Evolutionary conservation across 30 jellyfish, hydroid and myxozoan species (phyloP), one percentile per base, ranked within the genome.

Genomic region (Kudoa iwatai): DNA sequence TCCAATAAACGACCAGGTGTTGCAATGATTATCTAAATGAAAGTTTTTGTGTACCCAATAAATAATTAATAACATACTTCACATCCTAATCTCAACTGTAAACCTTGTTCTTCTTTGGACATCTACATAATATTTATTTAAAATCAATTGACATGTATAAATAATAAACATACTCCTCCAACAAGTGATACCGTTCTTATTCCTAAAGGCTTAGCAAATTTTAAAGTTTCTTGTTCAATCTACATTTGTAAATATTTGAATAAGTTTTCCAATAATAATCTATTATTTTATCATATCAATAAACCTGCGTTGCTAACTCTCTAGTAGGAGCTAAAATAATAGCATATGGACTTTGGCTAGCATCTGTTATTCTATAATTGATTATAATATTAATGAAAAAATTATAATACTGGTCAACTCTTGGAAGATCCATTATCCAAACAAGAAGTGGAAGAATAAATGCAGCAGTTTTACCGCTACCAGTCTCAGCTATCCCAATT

Each of bases 401-500:
- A 88, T 87, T 77, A 17, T 77, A 88, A 4, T 47, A 43, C 10
- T 64, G 59, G n/a, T 85, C 88, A 3, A 77, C 55, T n/a, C 96
- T 53, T 10, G 88, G 88, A 3, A 77, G 59, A 16, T 88, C 71
- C 59, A 65, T 46, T 32, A 77, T 77, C 96, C 96, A 77, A 0
- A 54, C 83, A 12, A 77, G 54, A 45, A 77, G 28, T 10, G 96
- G 96, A 17, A 77, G 45, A 20, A 77, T 84, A 44, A 62, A 77
- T 17, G 96, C 96, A 0, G 96, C 96, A 16, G 96, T 77, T 40
- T 77, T 77, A 18, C 96, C 96, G 56, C 88, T 62, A 77, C 96
- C 96, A 28, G 96, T 77, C 34, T 77, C 96, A 20, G 96, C 96
- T 3, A 77, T 44, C 21, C 96, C 96, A 54, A 77, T 77, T 24